Evolutionary conservation across 2,113 vertebrate species (phyloP).

Genomic region (Phoenicopterus ruber): DNA sequence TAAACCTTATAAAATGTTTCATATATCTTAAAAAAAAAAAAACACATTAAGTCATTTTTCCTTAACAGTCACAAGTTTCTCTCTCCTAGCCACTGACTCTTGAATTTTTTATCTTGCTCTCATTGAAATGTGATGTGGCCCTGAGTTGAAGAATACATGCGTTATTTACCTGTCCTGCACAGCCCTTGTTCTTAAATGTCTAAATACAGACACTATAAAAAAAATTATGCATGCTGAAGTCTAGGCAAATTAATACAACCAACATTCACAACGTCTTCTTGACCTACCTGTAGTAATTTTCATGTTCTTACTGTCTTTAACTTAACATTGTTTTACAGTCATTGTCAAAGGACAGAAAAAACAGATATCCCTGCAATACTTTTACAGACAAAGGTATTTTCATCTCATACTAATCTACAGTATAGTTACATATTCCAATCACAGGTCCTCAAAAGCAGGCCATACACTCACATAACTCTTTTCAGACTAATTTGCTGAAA

Average conservation of each 20-base stretch:
- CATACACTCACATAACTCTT: background rate
- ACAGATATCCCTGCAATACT: background rate
- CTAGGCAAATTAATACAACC: background rate
- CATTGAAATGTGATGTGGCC: background rate
- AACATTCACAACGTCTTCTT: background rate
- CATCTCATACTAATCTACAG: background rate
- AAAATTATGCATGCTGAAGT: background rate
- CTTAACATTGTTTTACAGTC: background rate
- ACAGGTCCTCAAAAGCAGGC: background rate
- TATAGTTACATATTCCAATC: background rate
- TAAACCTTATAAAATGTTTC: background rate
- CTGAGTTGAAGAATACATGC: background rate
- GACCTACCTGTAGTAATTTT: background rate
- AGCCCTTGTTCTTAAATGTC: background rate
- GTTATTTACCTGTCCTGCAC: background rate
- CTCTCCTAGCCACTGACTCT: background rate
- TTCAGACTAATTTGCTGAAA: background rate
- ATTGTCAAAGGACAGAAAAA: background rate
- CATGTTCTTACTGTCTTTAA: background rate
- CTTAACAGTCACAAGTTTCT: background rate
- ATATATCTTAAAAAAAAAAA: background rate
- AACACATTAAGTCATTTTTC: background rate
- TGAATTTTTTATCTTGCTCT: background rate
- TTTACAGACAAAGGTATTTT: background rate
- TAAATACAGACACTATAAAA: background rate